These are phyloP conservation scores for Brachionus plicatilis DNA, from an alignment of 1,140 invertebrate species.

Conservation along the genomic window DNA sequence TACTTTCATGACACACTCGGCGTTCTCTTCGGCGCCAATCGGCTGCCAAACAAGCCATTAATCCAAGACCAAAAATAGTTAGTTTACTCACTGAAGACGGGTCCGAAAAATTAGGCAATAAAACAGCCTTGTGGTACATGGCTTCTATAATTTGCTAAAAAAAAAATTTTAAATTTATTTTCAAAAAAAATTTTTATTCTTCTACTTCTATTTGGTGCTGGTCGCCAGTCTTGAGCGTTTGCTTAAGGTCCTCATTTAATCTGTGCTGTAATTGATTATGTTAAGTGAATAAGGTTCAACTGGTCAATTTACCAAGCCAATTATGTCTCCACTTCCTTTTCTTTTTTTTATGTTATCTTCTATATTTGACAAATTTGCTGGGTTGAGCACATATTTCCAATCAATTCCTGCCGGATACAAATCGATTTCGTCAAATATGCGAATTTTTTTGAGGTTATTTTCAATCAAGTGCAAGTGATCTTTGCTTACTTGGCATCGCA, in stretches of 20 bases:
- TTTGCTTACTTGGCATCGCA: not conserved
- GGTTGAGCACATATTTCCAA: conserved; percentile 5
- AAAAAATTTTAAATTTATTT: not conserved
- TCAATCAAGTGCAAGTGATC: not conserved
- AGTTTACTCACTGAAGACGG: not conserved
- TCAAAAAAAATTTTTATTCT: not conserved
- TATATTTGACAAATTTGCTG: not conserved
- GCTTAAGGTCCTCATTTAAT: not conserved
- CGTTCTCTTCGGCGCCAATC: not conserved
- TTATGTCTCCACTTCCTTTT: not conserved
- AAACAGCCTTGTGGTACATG: conserved; percentile 2
- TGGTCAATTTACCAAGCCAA: not conserved
- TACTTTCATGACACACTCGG: not conserved
- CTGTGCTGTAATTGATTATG: not conserved
- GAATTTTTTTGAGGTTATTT: not conserved
- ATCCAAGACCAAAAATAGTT: not conserved
- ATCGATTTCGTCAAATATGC: conserved; percentile 15
- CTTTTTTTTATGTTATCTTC: not conserved
- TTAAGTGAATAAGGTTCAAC: not conserved
- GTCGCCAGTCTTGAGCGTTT: not conserved
- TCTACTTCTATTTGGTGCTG: not conserved
- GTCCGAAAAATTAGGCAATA: not conserved
- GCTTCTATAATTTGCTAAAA: not conserved
- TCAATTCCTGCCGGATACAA: not conserved
- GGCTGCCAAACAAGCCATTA: not conserved